These are phyloP conservation scores for Amyelois transitella DNA, from an alignment of 1,140 invertebrate species.

Conservation along the genomic window DNA sequence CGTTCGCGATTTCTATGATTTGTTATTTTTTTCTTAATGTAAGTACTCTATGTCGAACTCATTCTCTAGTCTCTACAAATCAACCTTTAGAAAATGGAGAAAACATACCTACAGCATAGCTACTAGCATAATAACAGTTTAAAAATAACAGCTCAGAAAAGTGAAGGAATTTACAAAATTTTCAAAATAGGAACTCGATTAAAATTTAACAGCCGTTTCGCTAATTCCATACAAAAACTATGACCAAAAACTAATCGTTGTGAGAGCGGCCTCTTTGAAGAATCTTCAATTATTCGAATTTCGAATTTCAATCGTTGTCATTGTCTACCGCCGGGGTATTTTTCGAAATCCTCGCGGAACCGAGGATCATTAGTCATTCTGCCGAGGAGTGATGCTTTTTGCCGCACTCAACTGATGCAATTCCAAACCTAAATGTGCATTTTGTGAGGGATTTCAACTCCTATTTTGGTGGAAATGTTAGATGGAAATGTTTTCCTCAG, in stretches of 20 bases:
- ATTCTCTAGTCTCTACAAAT: no score
- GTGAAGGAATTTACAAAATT: neutral
- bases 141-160: neutral
- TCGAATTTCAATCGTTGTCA: slow-evolving; percentile 44
- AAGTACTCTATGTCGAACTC: no score
- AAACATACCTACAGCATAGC: no score
- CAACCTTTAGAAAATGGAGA: no score
- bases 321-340: slow-evolving; percentile 50
- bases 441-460: slow-evolving; percentile 8
- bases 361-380: slow-evolving; percentile 56
- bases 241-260: neutral
- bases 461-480: neutral
- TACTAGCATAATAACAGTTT: neutral
- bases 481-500: neutral
- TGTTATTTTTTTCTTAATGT: no score
- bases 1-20: no score
- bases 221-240: neutral
- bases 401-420: slow-evolving; percentile 36
- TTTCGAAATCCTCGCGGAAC: slow-evolving; percentile 38
- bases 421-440: slow-evolving; percentile 30
- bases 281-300: slow-evolving; percentile 47
- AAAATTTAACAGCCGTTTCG: neutral
- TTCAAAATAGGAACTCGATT: neutral
- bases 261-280: slow-evolving; percentile 31
- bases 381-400: slow-evolving; percentile 43